phyloP scores from a whole-genome alignment of 1,140 invertebrate genomes.

The Drosophila azteca region DNA sequence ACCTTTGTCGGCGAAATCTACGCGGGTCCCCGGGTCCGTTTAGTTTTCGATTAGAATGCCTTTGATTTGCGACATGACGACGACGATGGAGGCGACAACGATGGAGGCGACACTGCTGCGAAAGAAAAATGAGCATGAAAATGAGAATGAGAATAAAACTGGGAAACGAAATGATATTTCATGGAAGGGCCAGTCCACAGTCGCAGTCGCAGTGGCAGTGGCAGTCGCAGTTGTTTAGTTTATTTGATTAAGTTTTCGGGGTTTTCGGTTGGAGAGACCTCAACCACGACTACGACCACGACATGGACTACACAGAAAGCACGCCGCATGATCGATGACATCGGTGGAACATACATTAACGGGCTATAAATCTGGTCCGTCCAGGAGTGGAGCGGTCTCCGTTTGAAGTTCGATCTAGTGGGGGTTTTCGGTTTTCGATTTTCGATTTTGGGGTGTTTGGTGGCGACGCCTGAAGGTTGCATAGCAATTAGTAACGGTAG shows the following conservation, averaged over 20 bases:
- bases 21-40: slow-evolving; percentile 61
- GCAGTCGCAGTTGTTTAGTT: slow-evolving; percentile 67
- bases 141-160: slow-evolving; percentile 19
- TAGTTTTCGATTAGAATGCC: slow-evolving; percentile 80
- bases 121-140: too few species aligned
- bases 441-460: slow-evolving; percentile 7
- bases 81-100: slow-evolving; percentile 7
- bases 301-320: slow-evolving; percentile 62
- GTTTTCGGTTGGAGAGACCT: slow-evolving; percentile 22
- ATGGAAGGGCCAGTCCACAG: slow-evolving; percentile 4
- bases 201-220: slow-evolving; percentile 31
- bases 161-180: slow-evolving; percentile 63
- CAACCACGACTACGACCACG: neutral
- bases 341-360: slow-evolving; percentile 71
- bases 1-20: slow-evolving; percentile 80
- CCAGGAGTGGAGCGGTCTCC: slow-evolving; percentile 29
- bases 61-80: slow-evolving; percentile 78
- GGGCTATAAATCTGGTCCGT: slow-evolving; percentile 77
- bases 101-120: slow-evolving; percentile 3
- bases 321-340: slow-evolving; percentile 80
- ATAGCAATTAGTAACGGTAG: slow-evolving; percentile 73
- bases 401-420: slow-evolving; percentile 52
- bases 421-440: slow-evolving; percentile 14
- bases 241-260: slow-evolving; percentile 77
- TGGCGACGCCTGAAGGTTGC: slow-evolving; percentile 76